These are phyloP conservation scores for Dinothrombium tinctorium DNA, from an alignment of 1,140 invertebrate species.

Conservation along the genomic window DNA sequence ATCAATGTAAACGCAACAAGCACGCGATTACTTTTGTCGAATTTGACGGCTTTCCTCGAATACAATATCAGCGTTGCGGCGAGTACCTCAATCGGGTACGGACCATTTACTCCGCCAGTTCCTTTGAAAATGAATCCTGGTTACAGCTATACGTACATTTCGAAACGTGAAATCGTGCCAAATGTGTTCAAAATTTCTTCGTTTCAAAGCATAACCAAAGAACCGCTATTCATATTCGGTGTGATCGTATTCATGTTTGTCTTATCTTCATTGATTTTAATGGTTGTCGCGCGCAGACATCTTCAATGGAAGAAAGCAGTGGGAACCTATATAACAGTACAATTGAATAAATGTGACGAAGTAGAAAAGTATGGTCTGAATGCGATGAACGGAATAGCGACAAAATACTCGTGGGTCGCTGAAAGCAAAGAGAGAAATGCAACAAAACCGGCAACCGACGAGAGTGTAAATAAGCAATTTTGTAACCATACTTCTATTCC, in stretches of 20 bases:
- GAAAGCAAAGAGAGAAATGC: no score
- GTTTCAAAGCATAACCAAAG: slow-evolving; percentile 12
- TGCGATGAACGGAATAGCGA: no score
- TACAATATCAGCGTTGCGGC: slow-evolving; percentile 50
- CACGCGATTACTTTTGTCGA: slow-evolving; percentile 29
- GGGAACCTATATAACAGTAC: slow-evolving; percentile 11
- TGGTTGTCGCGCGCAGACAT: slow-evolving; percentile 20
- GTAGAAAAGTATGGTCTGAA: no score
- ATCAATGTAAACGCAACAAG: background rate
- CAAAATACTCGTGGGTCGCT: no score
- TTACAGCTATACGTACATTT: background rate
- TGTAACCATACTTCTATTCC: no score
- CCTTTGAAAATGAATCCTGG: slow-evolving; percentile 14
- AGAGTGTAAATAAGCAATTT: no score
- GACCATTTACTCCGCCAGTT: slow-evolving; percentile 32
- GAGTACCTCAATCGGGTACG: slow-evolving; percentile 38
- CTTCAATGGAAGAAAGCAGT: slow-evolving; percentile 19
- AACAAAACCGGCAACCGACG: no score
- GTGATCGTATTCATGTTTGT: slow-evolving; percentile 40
- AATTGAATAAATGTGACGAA: slow-evolving; percentile 4
- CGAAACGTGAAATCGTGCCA: background rate
- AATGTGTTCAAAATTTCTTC: background rate
- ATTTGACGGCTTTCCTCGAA: slow-evolving; percentile 36
- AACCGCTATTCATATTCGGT: slow-evolving; percentile 50
- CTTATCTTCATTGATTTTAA: slow-evolving; percentile 33